A percentile compares a stretch with the other conserved stretches of the same genome.
Conservation (phyloP, 2,797 vertebrate genomes). For the Sarcophilus harrisii region DNA sequence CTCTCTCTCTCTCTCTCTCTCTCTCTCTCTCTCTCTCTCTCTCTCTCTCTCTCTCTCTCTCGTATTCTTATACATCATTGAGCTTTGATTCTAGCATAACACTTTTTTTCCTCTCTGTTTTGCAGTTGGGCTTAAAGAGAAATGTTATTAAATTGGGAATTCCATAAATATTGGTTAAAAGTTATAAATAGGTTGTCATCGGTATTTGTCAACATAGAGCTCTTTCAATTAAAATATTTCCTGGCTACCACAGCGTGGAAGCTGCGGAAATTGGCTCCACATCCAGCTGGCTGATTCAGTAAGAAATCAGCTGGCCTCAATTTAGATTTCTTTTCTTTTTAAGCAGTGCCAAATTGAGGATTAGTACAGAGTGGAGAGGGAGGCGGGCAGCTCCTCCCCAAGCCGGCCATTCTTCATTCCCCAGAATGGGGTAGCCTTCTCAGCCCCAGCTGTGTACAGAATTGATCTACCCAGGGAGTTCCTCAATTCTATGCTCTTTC, state of each 20-base stretch:
- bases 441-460: conserved; percentile 79
- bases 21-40: too few species aligned
- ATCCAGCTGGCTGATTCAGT: conserved; percentile 83
- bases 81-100: conserved; percentile 62
- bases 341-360: conserved; percentile 82
- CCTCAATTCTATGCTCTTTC: conserved; percentile 60
- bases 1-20: conserved; percentile 41
- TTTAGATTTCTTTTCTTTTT: conserved; percentile 83
- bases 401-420: conserved; percentile 77
- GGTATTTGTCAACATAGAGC: conserved; percentile 82
- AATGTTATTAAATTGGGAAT: conserved; percentile 81
- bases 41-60: too few species aligned
- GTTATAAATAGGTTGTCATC: conserved; percentile 81
- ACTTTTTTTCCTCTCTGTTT: conserved; percentile 59
- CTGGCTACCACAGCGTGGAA: conserved; percentile 82
- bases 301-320: conserved; percentile 83
- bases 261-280: conserved; percentile 81
- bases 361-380: conserved; percentile 82
- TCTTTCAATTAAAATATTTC: conserved; percentile 84
- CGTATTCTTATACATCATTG: conserved; percentile 69
- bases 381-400: conserved; percentile 79
- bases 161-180: conserved; percentile 82
- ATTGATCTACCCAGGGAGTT: conserved; percentile 79
- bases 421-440: conserved; percentile 72
- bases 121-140: conserved; percentile 72